Conservation (phyloP, 2,113 vertebrate genomes). For the Holacanthus passer region DNA sequence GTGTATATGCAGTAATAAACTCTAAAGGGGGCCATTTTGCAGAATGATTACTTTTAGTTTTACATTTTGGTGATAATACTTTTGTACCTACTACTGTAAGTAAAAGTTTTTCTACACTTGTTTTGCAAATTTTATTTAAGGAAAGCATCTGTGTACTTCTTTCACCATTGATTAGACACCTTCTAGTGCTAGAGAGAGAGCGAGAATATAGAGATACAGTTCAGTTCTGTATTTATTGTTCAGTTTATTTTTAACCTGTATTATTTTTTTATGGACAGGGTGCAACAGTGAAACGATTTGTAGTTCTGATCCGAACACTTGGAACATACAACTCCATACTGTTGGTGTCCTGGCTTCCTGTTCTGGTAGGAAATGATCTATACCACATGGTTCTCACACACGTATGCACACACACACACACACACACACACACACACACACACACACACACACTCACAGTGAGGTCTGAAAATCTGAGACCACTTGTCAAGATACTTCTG, state of each 20-base stretch:
- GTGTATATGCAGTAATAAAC: no score
- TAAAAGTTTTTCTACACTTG: neutral
- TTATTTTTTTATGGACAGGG: constrained; percentile 74
- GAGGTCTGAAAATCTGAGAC: no score
- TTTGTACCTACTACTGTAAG: neutral
- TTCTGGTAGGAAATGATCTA: constrained; percentile 81
- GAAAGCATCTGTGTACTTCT: neutral
- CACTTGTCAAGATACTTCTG: no score
- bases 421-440: no score
- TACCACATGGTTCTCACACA: neutral
- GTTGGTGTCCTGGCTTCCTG: constrained; percentile 98
- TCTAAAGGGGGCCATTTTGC: no score
- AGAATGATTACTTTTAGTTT: neutral
- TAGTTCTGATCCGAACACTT: constrained; percentile 97
- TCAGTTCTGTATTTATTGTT: neutral
- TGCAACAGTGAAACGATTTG: constrained; percentile 97
- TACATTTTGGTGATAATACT: neutral
- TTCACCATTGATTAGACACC: neutral
- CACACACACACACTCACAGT: no score
- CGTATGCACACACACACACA: no score
- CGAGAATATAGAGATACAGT: neutral
- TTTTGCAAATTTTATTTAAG: neutral
- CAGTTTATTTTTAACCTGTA: neutral
- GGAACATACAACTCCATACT: constrained; percentile 97
- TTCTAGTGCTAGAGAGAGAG: no score